Percentiles rank a stretch among this genome's conserved stretches.
Evolutionary conservation across 2,797 vertebrate species (phyloP).

Genomic region (Gallinago nigripennis): DNA sequence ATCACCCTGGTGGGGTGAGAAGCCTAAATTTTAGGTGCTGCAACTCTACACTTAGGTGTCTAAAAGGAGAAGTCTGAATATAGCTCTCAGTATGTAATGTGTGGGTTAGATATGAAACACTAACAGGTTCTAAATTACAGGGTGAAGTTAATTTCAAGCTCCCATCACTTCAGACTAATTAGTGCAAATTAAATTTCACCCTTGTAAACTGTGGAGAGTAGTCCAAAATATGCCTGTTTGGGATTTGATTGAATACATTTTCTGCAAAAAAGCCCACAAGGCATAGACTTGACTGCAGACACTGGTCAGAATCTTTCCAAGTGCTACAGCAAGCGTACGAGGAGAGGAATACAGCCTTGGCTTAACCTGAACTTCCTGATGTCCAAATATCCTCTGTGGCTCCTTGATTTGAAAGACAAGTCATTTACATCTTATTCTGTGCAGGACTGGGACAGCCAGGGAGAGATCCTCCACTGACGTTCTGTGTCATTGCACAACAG

Average conservation of each 20-base stretch:
- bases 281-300: not conserved
- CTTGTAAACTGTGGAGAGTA: not conserved
- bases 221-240: not conserved
- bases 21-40: conserved; percentile 27
- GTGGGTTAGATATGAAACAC: conserved; percentile 2
- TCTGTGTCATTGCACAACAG: not conserved
- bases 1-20: not conserved
- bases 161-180: conserved; percentile 2
- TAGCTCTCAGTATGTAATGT: not conserved
- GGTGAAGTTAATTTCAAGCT: conserved; percentile 25
- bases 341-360: not conserved
- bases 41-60: not conserved
- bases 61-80: conserved; percentile 40
- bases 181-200: not conserved
- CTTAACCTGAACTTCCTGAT: not conserved
- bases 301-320: not conserved
- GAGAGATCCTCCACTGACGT: not conserved
- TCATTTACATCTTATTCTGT: not conserved
- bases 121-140: conserved; percentile 21
- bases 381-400: not conserved
- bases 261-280: not conserved
- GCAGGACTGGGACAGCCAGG: not conserved
- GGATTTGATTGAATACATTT: not conserved
- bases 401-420: not conserved
- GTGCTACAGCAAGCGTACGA: not conserved